Conservation (phyloP, 1,140 invertebrate species). For the Drosophila athabasca region DNA sequence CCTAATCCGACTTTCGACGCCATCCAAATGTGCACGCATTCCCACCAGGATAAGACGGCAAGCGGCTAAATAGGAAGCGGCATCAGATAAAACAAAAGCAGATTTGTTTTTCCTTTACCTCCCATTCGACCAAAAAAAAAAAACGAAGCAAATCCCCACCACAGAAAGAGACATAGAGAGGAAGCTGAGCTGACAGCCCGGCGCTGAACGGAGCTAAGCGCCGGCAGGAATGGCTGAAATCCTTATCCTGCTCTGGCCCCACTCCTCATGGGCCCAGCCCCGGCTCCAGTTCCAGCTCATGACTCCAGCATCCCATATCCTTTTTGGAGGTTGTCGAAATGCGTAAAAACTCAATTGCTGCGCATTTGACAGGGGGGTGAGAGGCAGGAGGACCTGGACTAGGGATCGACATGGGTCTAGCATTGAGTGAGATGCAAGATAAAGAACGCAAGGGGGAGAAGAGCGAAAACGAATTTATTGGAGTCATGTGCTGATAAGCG, state of each 20-base stretch:
- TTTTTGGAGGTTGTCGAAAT: conserved; percentile 66
- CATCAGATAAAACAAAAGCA: conserved; percentile 82
- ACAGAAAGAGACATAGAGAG: conserved; percentile 8
- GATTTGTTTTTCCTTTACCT: conserved; percentile 68
- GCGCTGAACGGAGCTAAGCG: conserved; percentile 36
- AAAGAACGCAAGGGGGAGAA: conserved; percentile 15
- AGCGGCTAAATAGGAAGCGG: conserved; percentile 67
- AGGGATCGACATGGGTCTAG: conserved; percentile 57
- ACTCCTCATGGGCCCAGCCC: not conserved
- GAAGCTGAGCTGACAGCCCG: conserved; percentile 43
- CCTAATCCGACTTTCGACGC: conserved; percentile 60
- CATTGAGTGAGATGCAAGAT: conserved; percentile 67
- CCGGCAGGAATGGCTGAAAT: conserved; percentile 46
- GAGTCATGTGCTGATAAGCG: conserved; percentile 80
- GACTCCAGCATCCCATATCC: conserved; percentile 21
- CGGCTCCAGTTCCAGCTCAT: not conserved
- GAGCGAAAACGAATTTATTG: conserved; percentile 73
- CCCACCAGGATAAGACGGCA: conserved; percentile 79
- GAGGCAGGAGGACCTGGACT: not conserved
- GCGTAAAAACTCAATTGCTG: conserved; percentile 80
- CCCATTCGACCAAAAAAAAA: conserved; percentile 14
- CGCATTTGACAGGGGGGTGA: conserved; percentile 47
- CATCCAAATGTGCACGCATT: conserved; percentile 73
- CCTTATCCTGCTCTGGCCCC: conserved; percentile 39
- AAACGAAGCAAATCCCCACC: conserved; percentile 19